Evolutionary conservation across 2,797 vertebrate genomes (phyloP), one percentile per base, ranked within the genome.

Genomic region (Cynopterus sphinx): DNA sequence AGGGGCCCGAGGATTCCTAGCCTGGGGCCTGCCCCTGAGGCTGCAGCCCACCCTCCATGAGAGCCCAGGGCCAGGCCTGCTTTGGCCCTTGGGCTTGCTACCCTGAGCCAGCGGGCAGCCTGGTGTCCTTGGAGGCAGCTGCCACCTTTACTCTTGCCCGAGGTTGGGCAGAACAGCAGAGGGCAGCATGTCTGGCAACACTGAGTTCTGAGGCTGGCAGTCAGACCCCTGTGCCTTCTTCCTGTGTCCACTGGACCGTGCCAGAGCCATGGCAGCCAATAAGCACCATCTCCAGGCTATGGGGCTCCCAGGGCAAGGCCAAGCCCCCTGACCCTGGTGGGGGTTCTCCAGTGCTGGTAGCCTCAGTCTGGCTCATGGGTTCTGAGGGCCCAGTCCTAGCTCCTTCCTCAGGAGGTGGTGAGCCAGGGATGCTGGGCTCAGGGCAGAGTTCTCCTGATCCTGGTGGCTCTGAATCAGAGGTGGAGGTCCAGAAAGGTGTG

Each of bases 221-320:
- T 98, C 94, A 98, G 90, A 98, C 86, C 19, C 98, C 98, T 0
- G 97, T 98, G 67, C 97, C 98, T 79, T 98, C 98, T 65, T 98
- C 98, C 68, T 96, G 97, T 67, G 97, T 78, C 94, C 97, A 98
- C 51, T 98, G 98, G 77, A 97, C 97, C 0, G 97, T 95, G 33
- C 97, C 92, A 87, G 97, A 86, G 71, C 95, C 96, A 0, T 97
- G 97, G 74, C 96, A 97, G 83, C 97, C 97, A 4, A 98, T 97
- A 43, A 97, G 96, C 33, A 90, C 96, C 97, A 98, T 98, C 98
- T 98, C 98, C 77, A 98, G 91, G 87, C 97, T 92, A 0, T 97
- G 98, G 36, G 97, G 90, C 31, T 98, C 98, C 94, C 98, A 97
- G 83, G 97, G 85, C 91, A 97, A 79, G 71, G 97, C 81, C 43